Conservation (phyloP, 2,888 invertebrate genomes). For the Ashinkailepas kermadecensis region DNA sequence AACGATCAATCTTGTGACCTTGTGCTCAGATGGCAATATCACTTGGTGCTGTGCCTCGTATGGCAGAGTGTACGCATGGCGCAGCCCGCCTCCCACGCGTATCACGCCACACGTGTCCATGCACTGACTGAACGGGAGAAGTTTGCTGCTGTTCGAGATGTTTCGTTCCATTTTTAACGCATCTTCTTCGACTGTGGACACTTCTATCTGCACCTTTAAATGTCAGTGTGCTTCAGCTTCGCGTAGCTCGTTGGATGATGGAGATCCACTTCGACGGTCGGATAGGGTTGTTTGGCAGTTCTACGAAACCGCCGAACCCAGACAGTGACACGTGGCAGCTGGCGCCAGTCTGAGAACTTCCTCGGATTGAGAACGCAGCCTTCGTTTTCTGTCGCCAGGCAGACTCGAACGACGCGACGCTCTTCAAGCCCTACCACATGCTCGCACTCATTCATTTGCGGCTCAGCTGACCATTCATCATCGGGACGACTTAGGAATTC, state of each 20-base stretch:
- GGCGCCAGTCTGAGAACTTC: not conserved
- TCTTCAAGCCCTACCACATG: not conserved
- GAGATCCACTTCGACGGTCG: not conserved
- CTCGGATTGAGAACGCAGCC: not conserved
- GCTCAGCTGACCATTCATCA: not conserved
- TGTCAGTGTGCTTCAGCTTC: not conserved
- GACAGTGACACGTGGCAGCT: not conserved
- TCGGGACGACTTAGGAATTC: not conserved
- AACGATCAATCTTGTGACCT: not conserved
- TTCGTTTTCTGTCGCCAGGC: not conserved
- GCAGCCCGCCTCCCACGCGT: not conserved
- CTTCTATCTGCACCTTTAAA: not conserved
- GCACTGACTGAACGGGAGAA: not conserved
- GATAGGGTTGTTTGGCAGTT: not conserved
- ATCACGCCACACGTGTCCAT: not conserved
- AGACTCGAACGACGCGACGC: not conserved
- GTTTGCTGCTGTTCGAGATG: not conserved
- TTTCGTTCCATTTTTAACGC: not conserved
- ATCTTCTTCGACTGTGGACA: not conserved
- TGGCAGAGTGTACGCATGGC: not conserved
- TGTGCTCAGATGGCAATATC: not conserved
- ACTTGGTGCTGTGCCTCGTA: not conserved
- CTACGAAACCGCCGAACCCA: not conserved
- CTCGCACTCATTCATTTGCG: not conserved
- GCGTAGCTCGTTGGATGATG: not conserved